Percentiles rank a stretch among this genome's conserved stretches.
Evolutionary conservation across 2,113 vertebrate genomes (phyloP).

Genomic region (Delphinapterus leucas): DNA sequence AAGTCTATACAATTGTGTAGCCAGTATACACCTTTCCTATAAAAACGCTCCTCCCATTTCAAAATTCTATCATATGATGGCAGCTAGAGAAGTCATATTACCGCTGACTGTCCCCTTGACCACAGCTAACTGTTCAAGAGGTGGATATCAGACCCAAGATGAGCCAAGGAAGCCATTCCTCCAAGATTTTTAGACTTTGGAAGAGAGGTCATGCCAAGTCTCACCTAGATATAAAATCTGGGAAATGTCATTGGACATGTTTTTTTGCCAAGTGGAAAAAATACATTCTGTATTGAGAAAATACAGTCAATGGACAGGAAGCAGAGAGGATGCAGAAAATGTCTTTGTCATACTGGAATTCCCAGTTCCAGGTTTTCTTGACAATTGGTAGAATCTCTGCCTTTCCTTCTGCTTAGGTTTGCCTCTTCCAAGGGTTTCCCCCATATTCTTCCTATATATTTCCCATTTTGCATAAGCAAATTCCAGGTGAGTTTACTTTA

Average conservation of each 20-base stretch:
- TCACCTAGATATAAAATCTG: constrained; percentile 9
- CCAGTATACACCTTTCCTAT: neutral
- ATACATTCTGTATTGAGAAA: neutral
- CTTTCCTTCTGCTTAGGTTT: neutral
- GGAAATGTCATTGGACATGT: neutral
- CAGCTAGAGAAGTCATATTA: neutral
- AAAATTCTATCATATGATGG: neutral
- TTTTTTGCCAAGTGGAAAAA: neutral
- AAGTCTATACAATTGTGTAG: neutral
- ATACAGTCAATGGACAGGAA: constrained; percentile 2
- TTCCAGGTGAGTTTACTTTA: constrained; percentile 32
- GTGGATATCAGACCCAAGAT: neutral
- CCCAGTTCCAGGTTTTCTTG: neutral
- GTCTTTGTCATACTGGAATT: neutral
- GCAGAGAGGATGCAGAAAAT: neutral
- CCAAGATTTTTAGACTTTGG: neutral
- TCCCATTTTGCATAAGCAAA: neutral
- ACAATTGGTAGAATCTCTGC: neutral
- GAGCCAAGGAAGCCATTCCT: neutral
- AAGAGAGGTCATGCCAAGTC: neutral
- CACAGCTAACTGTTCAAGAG: neutral
- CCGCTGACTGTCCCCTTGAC: neutral
- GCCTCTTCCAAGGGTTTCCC: neutral
- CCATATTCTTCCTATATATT: neutral
- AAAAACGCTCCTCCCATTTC: neutral